phyloP scores from a whole-genome alignment of 1,140 invertebrate genomes.

The Hetaerina americana region DNA sequence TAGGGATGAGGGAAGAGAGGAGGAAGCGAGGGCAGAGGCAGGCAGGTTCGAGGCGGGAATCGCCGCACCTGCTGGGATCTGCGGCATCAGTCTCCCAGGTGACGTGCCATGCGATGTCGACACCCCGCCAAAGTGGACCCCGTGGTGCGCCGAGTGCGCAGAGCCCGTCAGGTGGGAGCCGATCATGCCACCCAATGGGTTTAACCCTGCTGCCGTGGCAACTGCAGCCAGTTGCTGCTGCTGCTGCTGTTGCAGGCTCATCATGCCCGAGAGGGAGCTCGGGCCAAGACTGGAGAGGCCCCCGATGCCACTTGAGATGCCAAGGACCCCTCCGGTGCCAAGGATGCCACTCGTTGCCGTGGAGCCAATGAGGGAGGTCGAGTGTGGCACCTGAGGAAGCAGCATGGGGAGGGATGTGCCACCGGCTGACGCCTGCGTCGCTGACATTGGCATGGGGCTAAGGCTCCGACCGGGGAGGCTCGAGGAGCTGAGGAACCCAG shows the following conservation, averaged over 20 bases:
- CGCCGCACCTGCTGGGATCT: conserved; percentile 22
- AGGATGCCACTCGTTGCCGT: neutral
- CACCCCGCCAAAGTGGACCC: neutral
- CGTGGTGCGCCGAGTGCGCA: conserved; percentile 12
- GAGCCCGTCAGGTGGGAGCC: conserved; percentile 13
- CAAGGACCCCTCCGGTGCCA: neutral
- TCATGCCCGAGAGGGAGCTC: neutral
- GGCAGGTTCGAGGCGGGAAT: neutral
- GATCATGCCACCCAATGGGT: conserved; percentile 9
- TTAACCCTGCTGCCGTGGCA: neutral
- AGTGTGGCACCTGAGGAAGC: neutral
- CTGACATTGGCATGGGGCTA: conserved; percentile 1
- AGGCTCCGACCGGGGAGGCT: conserved; percentile 1
- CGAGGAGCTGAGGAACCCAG: conserved; percentile 2
- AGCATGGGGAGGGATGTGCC: neutral
- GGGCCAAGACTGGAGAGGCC: neutral
- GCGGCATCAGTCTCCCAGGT: conserved; percentile 31
- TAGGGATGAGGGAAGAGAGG: neutral
- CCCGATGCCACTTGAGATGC: neutral
- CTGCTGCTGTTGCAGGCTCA: neutral
- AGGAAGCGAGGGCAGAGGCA: neutral
- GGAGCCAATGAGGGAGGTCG: neutral
- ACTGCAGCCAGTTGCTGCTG: neutral
- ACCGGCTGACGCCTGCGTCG: neutral
- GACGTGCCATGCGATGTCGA: neutral